Conservation (phyloP, 23 tunicate species). For the Clavelina lepadiformis region DNA sequence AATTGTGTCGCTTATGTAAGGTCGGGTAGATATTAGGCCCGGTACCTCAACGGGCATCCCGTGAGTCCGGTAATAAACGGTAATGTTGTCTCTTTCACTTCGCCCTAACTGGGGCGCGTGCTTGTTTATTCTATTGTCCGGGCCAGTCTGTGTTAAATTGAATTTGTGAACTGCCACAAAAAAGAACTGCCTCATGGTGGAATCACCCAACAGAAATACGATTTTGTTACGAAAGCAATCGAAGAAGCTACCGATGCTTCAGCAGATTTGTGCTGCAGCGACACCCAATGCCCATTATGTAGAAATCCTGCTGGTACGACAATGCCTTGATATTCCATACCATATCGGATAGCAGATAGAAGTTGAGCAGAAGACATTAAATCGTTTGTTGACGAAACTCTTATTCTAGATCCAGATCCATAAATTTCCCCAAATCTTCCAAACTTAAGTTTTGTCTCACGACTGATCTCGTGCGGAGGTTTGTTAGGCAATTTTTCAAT, state of each 20-base stretch:
- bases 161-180: neutral
- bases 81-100: conserved; percentile 3
- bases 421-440: no score
- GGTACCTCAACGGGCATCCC: conserved; percentile 55
- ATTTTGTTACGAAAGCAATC: conserved; percentile 26
- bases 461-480: no score
- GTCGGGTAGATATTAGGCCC: conserved; percentile 27
- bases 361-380: no score
- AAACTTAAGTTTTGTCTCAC: no score
- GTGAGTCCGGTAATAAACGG: conserved; percentile 39
- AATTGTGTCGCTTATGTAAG: conserved; percentile 36
- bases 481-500: no score
- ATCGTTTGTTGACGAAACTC: no score
- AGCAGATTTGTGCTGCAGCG: neutral
- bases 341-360: no score
- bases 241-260: neutral
- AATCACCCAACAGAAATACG: conserved; percentile 46
- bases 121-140: conserved; percentile 10
- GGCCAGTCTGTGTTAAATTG: neutral
- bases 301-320: conserved; percentile 30
- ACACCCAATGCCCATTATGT: conserved; percentile 23
- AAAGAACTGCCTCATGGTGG: conserved; percentile 50
- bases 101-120: neutral
- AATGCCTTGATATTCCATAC: no score
- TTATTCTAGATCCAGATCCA: no score